A percentile compares a stretch with the other conserved stretches of the same genome.
Conservation (phyloP, 1,140 invertebrate species). For the Drosophila azteca region DNA sequence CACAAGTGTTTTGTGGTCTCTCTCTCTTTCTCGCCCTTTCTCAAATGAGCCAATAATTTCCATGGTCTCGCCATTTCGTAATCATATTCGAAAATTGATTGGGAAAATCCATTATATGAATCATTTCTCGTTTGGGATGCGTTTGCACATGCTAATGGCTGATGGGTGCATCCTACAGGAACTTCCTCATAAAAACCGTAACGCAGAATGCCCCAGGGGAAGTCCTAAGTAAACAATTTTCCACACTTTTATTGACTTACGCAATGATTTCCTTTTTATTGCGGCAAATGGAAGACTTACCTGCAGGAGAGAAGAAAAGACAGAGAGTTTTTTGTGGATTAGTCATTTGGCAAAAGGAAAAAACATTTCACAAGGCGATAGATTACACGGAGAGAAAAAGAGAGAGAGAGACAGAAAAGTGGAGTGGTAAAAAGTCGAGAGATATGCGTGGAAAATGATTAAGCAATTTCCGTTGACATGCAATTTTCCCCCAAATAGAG, state of each 20-base stretch:
- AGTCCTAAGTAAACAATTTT: slow-evolving; percentile 68
- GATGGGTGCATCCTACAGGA: slow-evolving; percentile 33
- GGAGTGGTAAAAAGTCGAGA: background rate
- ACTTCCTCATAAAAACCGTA: slow-evolving; percentile 41
- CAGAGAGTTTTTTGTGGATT: slow-evolving; percentile 45
- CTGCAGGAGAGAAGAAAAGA: slow-evolving; percentile 46
- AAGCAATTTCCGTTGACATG: slow-evolving; percentile 76
- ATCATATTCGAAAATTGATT: slow-evolving; percentile 41
- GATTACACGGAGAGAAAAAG: slow-evolving; percentile 13
- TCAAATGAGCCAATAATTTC: slow-evolving; percentile 68
- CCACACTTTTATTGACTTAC: slow-evolving; percentile 72
- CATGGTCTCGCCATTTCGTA: slow-evolving; percentile 42
- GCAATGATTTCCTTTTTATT: slow-evolving; percentile 67
- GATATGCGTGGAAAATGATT: slow-evolving; percentile 73
- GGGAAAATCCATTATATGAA: slow-evolving; percentile 45
- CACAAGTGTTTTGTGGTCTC: slow-evolving; percentile 28
- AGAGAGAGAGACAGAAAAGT: background rate
- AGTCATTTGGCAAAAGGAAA: slow-evolving; percentile 49
- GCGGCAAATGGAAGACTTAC: slow-evolving; percentile 48
- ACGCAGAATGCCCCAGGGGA: slow-evolving; percentile 12
- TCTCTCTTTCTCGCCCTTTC: slow-evolving; percentile 29
- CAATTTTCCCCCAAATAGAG: slow-evolving; percentile 28
- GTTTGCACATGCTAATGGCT: slow-evolving; percentile 49
- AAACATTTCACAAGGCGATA: slow-evolving; percentile 54
- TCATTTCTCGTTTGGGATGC: slow-evolving; percentile 10